Percentiles rank a stretch among this genome's conserved stretches.
Evolutionary conservation across 2,797 vertebrate species (phyloP).

Genomic region (Spea hammondii): DNA sequence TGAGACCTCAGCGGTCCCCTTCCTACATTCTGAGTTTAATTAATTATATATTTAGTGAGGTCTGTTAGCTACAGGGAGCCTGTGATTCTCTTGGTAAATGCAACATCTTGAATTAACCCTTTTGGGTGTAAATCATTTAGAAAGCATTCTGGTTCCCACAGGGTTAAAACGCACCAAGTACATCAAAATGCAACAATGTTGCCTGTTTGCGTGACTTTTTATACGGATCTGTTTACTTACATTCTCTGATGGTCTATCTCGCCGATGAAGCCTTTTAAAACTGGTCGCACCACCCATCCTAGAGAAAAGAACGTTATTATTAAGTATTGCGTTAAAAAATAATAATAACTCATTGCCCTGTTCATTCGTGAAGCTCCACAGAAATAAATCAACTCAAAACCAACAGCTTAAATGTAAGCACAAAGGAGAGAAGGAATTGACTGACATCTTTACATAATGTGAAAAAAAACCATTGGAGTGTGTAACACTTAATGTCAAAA

Average conservation of each 20-base stretch:
- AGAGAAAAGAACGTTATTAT: constrained; percentile 15
- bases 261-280: background rate
- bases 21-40: constrained; percentile 1
- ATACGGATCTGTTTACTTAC: constrained; percentile 21
- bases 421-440: constrained; percentile 8
- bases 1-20: background rate
- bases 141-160: background rate
- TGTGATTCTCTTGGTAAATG: background rate
- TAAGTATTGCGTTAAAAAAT: background rate
- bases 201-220: no score
- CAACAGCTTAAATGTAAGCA: constrained; percentile 12
- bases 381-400: constrained; percentile 6
- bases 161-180: background rate
- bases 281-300: constrained; percentile 8
- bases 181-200: no score
- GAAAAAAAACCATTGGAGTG: constrained; percentile 34
- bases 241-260: constrained; percentile 8
- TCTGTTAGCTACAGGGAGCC: constrained; percentile 12
- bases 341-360: constrained; percentile 3
- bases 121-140: constrained; percentile 18
- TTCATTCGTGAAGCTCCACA: background rate
- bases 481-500: constrained; percentile 45
- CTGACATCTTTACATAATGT: constrained; percentile 45
- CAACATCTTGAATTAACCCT: constrained; percentile 6
- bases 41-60: constrained; percentile 37